Evolutionary conservation across 2,113 vertebrate species (phyloP), one percentile per base, ranked within the genome.

Genomic region (Marmota monax): DNA sequence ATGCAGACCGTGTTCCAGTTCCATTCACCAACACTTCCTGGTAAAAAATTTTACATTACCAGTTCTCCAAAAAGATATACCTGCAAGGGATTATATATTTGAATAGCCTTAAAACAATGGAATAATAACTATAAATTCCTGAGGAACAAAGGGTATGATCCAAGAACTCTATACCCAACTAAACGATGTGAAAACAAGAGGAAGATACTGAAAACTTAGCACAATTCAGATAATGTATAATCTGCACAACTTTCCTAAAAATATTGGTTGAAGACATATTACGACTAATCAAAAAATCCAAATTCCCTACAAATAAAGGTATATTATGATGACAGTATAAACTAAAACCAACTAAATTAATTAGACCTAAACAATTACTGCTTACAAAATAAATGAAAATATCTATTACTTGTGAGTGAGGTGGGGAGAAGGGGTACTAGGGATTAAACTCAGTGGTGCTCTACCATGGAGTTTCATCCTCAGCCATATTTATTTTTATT

Each of bases 331-430:
- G 34, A 82, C 37, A 92, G 17, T 56, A 87, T 25, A 22, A 37
- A 37, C 9, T 29, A 37, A 92, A 5, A 37, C 18, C 78, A 95
- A 79, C 37, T 74, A 87, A 76, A 45, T 61, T 34, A 87, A 42
- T 58, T 77, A 78, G 11, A 90, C 29, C 29, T 37, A 84, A 85
- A 72, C 25, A 70, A 72, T 65, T 74, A 84, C 37, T 89, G 12
- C 61, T 89, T 84, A 84, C 11, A 84, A 65, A 79, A 90, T 56
- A 29, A 93, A 70, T 79, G 29, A 63, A 93, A 96, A 77, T 48
- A 65, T 39, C 39, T 39, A 39, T 39, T 63, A n/a, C 22, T 23
- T 9, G 17, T 58, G 58, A 58, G 56, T 58, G 56, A 58, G 8
- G 22, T 7, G 16, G 51, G 51, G 51, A 16, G 5, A 2, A 61